Base-by-base conservation (phyloP, 1,140 invertebrate species). In the Cryptotermes secundus region DNA sequence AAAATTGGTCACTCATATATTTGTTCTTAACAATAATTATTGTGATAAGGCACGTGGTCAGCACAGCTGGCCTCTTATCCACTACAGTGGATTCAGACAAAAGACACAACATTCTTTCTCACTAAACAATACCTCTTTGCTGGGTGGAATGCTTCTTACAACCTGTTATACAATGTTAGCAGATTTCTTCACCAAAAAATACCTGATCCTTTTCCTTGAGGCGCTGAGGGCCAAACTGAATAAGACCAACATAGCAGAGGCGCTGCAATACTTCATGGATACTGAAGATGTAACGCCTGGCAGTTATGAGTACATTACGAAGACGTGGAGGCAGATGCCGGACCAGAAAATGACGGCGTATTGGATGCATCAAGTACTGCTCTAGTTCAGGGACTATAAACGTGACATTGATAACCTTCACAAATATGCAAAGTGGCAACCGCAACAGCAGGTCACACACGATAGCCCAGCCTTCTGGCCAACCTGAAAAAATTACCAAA, bases 351-450 rank as follows among this genome's bases (percentile, higher is more conserved):
- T 95, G 92, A 85, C 92, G 92, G 82, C 92, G 92, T 2, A 95
- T 90, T 2, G 95, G 95, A 90, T 97, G 94, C 35, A 92, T 90
- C 1, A 96, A 86, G 80, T 93, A 93, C 10, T 91, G 87, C 2
- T 92, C 89, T 3, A 96, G 86, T n/a, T 92, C 92, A 0, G 92
- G 90, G 42, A 93, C 90, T 34, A 89, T 86, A 83, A 91, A 94
- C 6, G 90, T 89, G 6, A 96, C 88, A 82, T 93, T 93, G 81
- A 94, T 92, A 2, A 96, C 87, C 86, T 94, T 93, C 1, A 95
- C 89, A 85, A 96, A 95, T 22, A 97, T 87, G 0, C 92, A 93
- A 0, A 97, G 86, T 0, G 96, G 96, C 85, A 97, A 89, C 0
- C 94, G 90, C 2, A 95, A 88, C 10, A 97, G 87, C 16, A 95